Evolutionary conservation across 2,888 invertebrate species (phyloP), one percentile per base, ranked within the genome.

Genomic region (Brenthis daphne): DNA sequence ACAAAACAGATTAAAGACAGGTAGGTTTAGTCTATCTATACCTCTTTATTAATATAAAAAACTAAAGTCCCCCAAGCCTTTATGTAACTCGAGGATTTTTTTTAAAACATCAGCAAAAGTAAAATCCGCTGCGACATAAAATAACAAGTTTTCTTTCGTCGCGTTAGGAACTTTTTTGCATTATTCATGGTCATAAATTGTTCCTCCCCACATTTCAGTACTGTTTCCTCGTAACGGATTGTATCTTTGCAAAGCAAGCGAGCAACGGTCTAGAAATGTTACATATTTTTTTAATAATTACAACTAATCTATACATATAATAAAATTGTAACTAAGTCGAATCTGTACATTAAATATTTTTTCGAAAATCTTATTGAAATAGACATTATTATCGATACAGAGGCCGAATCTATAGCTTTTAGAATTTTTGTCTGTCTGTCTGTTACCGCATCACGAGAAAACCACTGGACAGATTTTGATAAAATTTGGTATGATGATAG

Each of bases 151-250:
- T 71, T 71, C 68, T 65, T 67, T 67, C 66, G 71, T 56, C 55
- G 64, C 66, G 66, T 66, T 67, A 69, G 48, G 57, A 69, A 69
- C 60, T 72, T 72, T 69, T 71, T 70, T 74, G 68, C 69, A 74
- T 74, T 70, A 74, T 72, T 72, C 72, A 72, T 74, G 72, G 63
- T 69, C 68, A 69, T 74, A 74, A 72, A 74, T 74, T 72, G 57
- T 54, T 58, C 51, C 65, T 68, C 58, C 65, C 64, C 67, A 67
- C 70, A 57, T 68, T 67, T 57, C 57, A 58, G 55, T 47, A 55
- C 33, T 56, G 54, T 56, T 67, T 58, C 64, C 66, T 68, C 54
- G 58, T 61, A 61, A 51, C 56, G 61, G 56, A 67, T 60, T 55
- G 56, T 61, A 33, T 63, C 55, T 56, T 24, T 51, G 55, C 50